These are phyloP conservation scores for Tursiops truncatus DNA, from an alignment of 2,113 vertebrate genomes.

Conservation along the genomic window DNA sequence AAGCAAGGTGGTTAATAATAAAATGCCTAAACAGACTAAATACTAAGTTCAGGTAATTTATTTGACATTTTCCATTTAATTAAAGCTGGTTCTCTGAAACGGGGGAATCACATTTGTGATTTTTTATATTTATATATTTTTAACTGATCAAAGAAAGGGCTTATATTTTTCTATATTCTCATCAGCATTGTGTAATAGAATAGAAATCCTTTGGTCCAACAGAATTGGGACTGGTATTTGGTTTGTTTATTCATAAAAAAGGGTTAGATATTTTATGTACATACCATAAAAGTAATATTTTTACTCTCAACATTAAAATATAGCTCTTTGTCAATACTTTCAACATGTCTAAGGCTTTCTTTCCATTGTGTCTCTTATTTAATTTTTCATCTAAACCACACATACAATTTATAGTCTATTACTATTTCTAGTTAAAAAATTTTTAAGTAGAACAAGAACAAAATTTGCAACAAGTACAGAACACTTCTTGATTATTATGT, in stretches of 20 bases:
- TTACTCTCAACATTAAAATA: not conserved
- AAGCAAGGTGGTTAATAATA: not conserved
- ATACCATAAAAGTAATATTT: not conserved
- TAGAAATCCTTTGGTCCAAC: not conserved
- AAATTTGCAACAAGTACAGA: not conserved
- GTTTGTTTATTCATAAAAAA: not conserved
- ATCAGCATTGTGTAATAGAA: not conserved
- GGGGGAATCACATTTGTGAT: not conserved
- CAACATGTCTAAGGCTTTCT: not conserved
- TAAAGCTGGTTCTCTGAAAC: not conserved
- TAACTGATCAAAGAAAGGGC: not conserved
- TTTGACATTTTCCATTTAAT: not conserved
- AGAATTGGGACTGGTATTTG: not conserved
- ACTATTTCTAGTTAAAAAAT: not conserved
- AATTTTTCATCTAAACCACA: not conserved
- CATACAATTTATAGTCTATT: not conserved
- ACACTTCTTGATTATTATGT: not conserved
- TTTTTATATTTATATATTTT: not conserved
- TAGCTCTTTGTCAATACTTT: not conserved
- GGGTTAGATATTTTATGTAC: not conserved
- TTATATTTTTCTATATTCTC: not conserved
- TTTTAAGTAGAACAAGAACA: not conserved
- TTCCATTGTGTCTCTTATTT: not conserved
- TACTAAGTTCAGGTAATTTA: not conserved
- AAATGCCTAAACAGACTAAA: not conserved